Evolutionary conservation across 2,888 invertebrate genomes (phyloP), one percentile per base, ranked within the genome.

Genomic region (Scaptomyza tumidula): DNA sequence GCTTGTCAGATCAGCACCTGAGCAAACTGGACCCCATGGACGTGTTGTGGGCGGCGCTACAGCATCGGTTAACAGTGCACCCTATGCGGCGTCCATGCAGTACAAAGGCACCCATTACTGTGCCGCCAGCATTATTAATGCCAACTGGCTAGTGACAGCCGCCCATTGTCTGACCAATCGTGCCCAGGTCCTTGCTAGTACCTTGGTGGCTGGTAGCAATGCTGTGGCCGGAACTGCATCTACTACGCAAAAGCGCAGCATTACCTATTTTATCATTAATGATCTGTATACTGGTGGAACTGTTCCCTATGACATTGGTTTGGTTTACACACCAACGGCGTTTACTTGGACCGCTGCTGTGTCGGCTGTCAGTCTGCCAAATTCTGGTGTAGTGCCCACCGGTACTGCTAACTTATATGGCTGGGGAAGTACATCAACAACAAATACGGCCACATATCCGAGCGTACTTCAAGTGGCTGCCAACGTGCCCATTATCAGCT

Each of bases 341-440:
- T 92, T 92, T 44, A 57, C 60, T 6, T 92, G 88, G 89, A 78
- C 78, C 0, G 62, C 80, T 10, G 87, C 90, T 27, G 90, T 91
- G 11, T 55, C 75, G 11, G 58, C 91, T 9, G 79, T 90, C 0
- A 69, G 43, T 11, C 69, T 91, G 6, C 91, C 91, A 4, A 49
- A 60, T 1, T 54, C 76, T 9, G 80, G 74, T n/a, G 59, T 44
- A 1, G 65, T 71, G 0, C 83, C 90, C 7, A 79, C 82, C 0
- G 91, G 90, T n/a, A 82, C 59, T 10, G 90, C 89, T 0, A 69
- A 83, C 41, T 58, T 91, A 1, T 91, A 89, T 57, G 92, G 91
- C 2, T 91, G 91, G 91, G 92, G 92, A 9, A 91, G 90, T 52
- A 91, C 83, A 3, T 90, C 91, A 3, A 90, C 81, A 1, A 86